Conservation (phyloP, 2,888 invertebrate species). For the Megastigmus dorsalis region DNA sequence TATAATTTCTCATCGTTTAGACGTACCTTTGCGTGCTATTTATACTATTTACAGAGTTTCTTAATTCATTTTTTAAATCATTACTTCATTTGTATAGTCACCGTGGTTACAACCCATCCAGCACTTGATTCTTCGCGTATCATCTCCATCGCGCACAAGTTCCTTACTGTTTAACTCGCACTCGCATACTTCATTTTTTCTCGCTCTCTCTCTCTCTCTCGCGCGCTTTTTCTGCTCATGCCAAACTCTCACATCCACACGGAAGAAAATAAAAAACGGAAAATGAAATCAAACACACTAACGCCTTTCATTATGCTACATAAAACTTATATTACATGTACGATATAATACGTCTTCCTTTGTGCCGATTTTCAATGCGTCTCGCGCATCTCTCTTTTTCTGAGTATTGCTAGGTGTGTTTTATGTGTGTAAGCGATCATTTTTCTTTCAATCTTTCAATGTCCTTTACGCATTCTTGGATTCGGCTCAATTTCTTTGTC, state of each 20-base stretch:
- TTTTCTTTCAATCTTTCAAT: slow-evolving; percentile 19
- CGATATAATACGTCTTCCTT: slow-evolving; percentile 59
- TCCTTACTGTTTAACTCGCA: slow-evolving; percentile 10
- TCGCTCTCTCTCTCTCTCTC: slow-evolving; percentile 37
- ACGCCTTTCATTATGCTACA: slow-evolving; percentile 57
- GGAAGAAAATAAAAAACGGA: slow-evolving; percentile 42
- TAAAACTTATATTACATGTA: slow-evolving; percentile 60
- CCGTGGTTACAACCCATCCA: slow-evolving; percentile 58
- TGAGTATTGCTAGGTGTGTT: slow-evolving; percentile 59
- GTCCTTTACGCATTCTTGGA: not conserved
- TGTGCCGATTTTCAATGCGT: slow-evolving; percentile 61
- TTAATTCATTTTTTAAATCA: slow-evolving; percentile 44
- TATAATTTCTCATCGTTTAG: slow-evolving; percentile 67
- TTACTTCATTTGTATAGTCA: slow-evolving; percentile 60
- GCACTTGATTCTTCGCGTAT: slow-evolving; percentile 45
- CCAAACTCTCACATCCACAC: too few relatives aligned
- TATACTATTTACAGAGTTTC: slow-evolving; percentile 71
- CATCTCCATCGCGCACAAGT: slow-evolving; percentile 49
- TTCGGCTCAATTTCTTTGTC: not conserved
- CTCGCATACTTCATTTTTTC: not conserved
- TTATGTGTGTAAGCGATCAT: slow-evolving; percentile 22
- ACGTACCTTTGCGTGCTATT: slow-evolving; percentile 68
- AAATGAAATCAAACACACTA: slow-evolving; percentile 47
- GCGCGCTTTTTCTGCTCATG: slow-evolving; percentile 51
- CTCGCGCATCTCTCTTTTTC: slow-evolving; percentile 45